Conservation (phyloP, 2,888 invertebrate genomes). For the Aporophyla lueneburgensis region DNA sequence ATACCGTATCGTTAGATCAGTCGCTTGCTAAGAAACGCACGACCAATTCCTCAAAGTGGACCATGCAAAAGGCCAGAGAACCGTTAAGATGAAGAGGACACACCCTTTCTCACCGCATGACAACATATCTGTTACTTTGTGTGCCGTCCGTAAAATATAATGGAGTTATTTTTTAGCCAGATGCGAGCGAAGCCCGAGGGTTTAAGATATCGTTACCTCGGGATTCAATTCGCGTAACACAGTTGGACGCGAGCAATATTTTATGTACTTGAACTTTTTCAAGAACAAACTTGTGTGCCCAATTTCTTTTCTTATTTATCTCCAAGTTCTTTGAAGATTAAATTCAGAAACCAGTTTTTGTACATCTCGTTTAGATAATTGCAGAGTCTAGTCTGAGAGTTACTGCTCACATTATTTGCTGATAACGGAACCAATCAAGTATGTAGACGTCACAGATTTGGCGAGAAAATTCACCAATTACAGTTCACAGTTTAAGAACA, state of each 20-base stretch:
- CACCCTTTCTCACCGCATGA: constrained; percentile 42
- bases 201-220: constrained; percentile 64
- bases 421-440: constrained; percentile 32
- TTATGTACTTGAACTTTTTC: constrained; percentile 63
- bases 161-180: constrained; percentile 62
- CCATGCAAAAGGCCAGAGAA: constrained; percentile 7
- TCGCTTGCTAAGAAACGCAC: not conserved
- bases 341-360: constrained; percentile 41
- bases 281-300: constrained; percentile 49
- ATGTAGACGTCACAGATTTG: constrained; percentile 29
- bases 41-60: constrained; percentile 4
- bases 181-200: constrained; percentile 51
- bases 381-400: constrained; percentile 14
- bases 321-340: constrained; percentile 37
- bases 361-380: constrained; percentile 45
- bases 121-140: constrained; percentile 55
- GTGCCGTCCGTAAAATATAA: constrained; percentile 52
- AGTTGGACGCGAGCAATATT: constrained; percentile 60
- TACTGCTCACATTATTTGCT: not conserved
- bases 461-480: constrained; percentile 1
- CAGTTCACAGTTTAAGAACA: not conserved
- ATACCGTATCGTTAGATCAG: not conserved
- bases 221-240: constrained; percentile 67
- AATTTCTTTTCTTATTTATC: constrained; percentile 39
- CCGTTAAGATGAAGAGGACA: constrained; percentile 27